Evolutionary conservation across 1,140 invertebrate genomes (phyloP), one percentile per base, ranked within the genome.

Genomic region (Rhynchophorus ferrugineus): DNA sequence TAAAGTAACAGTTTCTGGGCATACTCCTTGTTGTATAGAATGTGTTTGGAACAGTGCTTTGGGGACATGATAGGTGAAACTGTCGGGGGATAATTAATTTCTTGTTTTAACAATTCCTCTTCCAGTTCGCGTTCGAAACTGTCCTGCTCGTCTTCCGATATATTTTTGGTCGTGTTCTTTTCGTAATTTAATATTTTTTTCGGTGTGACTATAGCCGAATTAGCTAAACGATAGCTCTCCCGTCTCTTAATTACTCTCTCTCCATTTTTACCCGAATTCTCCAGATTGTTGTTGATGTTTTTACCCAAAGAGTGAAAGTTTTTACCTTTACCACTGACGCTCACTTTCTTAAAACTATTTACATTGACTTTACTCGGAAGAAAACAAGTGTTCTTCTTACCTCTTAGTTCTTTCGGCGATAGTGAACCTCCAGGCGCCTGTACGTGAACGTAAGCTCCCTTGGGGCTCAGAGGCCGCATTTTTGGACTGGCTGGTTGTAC

Each of bases 161-260:
- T 11, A 14, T 37, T 39, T 37, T 36, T 52, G 3, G 18, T 16
- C 9, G 41, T 14, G 18, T 34, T 48, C 44, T 66, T 75, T 34
- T 61, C 61, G 46, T 53, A 37, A 43, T 58, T 72, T 57, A 17
- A 68, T 53, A 55, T 57, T 49, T 58, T 60, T 11, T 47, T 55
- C 6, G 54, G 24, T 3, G 79, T 77, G 70, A 80, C 74, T 50
- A 81, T 74, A 1, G 79, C 78, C 37, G 78, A 81, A 70, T 89
- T 91, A 1, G 89, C 89, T 67, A 89, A 78, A 53, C 87, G 80
- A 65, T 91, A 91, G 70, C 87, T 90, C 66, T 90, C 86, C 66
- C 86, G 89, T 37, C 88, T 78, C 71, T 88, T 88, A 19, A 91
- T 44, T 13, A 39, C 44, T 44, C 13, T 48, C 14, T 21, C 39